Percentiles rank a stretch among this genome's conserved stretches.
phyloP scores from a whole-genome alignment of 2,113 vertebrate genomes.

The Aythya baeri region DNA sequence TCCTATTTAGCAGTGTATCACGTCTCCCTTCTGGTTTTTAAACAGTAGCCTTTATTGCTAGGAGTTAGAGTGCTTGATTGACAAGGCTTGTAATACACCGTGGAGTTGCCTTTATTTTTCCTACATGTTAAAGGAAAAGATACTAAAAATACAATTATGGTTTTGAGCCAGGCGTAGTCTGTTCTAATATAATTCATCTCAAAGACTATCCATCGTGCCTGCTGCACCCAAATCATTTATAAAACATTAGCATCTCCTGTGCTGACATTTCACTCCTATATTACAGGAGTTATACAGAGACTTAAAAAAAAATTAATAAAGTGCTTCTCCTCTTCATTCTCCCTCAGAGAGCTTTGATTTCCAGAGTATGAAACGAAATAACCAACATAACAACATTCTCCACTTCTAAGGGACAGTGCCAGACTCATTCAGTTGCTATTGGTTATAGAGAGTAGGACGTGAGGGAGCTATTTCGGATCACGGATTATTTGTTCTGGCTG shows the following conservation, averaged over 20 bases:
- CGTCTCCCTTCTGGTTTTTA: constrained; percentile 52
- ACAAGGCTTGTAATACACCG: constrained; percentile 56
- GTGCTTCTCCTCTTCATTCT: constrained; percentile 76
- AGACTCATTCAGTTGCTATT: constrained; percentile 50
- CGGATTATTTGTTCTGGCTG: constrained; percentile 57
- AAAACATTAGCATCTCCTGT: constrained; percentile 74
- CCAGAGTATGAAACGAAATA: constrained; percentile 73
- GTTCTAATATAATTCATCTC: constrained; percentile 62
- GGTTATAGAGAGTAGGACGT: constrained; percentile 47
- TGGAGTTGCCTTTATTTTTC: constrained; percentile 55
- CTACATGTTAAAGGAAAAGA: constrained; percentile 65
- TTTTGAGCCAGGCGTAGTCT: constrained; percentile 57
- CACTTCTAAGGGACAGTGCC: constrained; percentile 70
- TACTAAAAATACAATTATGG: constrained; percentile 74
- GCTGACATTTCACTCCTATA: constrained; percentile 68
- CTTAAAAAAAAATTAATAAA: constrained; percentile 78
- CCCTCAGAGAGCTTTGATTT: constrained; percentile 75
- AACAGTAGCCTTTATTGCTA: constrained; percentile 28
- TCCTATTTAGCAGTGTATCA: constrained; percentile 19
- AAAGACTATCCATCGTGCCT: constrained; percentile 38
- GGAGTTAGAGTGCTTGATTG: constrained; percentile 48
- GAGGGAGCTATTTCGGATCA: constrained; percentile 40
- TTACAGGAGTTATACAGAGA: constrained; percentile 65
- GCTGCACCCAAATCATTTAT: constrained; percentile 66
- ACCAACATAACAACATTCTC: constrained; percentile 71